A percentile compares a stretch with the other conserved stretches of the same genome.
Evolutionary conservation across 53 echinoderm and acorn worm genomes (phyloP).

Genomic region (Echinarachnius parma): DNA sequence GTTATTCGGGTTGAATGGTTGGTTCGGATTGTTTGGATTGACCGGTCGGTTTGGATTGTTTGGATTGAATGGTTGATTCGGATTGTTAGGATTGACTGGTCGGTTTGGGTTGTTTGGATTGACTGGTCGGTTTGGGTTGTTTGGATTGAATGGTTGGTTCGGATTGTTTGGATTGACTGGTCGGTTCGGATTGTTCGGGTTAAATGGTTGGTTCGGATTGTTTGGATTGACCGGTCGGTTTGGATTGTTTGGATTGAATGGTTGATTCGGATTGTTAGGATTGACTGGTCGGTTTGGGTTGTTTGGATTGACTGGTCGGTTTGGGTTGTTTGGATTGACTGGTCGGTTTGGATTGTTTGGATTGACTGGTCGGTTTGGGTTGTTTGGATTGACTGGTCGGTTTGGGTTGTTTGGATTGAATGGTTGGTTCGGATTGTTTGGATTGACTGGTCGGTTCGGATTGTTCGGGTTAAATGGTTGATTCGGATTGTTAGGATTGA

Average conservation of each 20-base stretch:
- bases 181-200: neutral
- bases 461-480: neutral
- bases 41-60: neutral
- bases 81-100: neutral
- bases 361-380: neutral
- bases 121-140: neutral
- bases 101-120: slow-evolving; percentile 2
- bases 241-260: slow-evolving; percentile 1
- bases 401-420: neutral
- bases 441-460: neutral
- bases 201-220: neutral
- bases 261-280: neutral
- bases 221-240: neutral
- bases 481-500: neutral
- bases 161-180: neutral
- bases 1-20: neutral
- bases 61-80: neutral
- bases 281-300: neutral
- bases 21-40: slow-evolving; percentile 3
- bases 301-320: slow-evolving; percentile 2
- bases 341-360: neutral
- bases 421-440: neutral
- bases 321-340: neutral
- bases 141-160: neutral
- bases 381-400: neutral